Evolutionary conservation across 1,140 invertebrate genomes (phyloP), one percentile per base, ranked within the genome.

Genomic region (Lutraria rhynchaena): DNA sequence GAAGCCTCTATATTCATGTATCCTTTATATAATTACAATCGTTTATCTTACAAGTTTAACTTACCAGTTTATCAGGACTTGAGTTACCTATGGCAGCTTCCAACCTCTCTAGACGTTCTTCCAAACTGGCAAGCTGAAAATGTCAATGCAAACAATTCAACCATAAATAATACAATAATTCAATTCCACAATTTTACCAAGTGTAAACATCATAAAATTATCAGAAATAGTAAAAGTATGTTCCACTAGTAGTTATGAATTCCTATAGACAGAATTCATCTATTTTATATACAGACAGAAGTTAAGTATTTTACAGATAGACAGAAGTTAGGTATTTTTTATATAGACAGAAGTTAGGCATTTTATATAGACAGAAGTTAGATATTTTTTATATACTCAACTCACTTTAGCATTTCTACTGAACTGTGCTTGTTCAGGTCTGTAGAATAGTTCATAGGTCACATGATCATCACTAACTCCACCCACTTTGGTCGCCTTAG

Each of bases 351-450:
- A n/a, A n/a, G n/a, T n/a, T n/a, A n/a, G n/a, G n/a, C n/a, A n/a
- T n/a, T n/a, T n/a, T n/a, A n/a, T n/a, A n/a, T n/a, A n/a, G n/a
- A n/a, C n/a, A n/a, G n/a, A n/a, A n/a, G n/a, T n/a, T n/a, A n/a
- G n/a, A n/a, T n/a, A n/a, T n/a, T n/a, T n/a, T n/a, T n/a, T n/a
- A 46, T 19, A 27, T 31, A 71, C 9, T 24, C 35, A 46, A 81
- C 95, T 94, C 81, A 96, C 94, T 86, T 95, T 94, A 5, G 95
- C 94, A 19, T 95, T 95, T 83, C 96, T 94, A 11, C 94, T 94
- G n/a, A 97, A 93, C 88, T 95, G 95, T 17, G 93, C 93, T 49
- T 94, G 93, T 85, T 95, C 94, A 33, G 95, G 95, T 83, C 93
- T 92, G 84, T 94, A 94, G 67, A 93, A 93, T 19, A 95, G 91